A percentile compares a stretch with the other conserved stretches of the same genome.
These are phyloP conservation scores for Drosophila aff. DNA, from an alignment of 1,140 invertebrate species.

Conservation along the genomic window DNA sequence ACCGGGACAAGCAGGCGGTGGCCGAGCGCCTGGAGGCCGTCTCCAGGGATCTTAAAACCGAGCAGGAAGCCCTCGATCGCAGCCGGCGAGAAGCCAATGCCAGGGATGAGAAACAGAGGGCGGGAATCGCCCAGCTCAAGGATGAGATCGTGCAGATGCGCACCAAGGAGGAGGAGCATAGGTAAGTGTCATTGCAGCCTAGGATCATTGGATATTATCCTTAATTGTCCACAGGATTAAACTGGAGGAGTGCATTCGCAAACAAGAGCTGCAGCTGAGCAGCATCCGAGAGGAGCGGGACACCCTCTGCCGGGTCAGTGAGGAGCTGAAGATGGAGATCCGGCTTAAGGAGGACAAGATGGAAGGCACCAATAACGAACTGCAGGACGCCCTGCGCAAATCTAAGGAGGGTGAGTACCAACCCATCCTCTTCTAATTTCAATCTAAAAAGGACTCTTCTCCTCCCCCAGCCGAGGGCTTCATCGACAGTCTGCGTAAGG, in stretches of 20 bases:
- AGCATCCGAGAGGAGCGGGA: constrained; percentile 91
- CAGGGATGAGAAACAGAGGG: constrained; percentile 90
- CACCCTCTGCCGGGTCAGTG: constrained; percentile 88
- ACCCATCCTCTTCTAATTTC: rapidly evolving
- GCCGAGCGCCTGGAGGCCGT: constrained; percentile 90
- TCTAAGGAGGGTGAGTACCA: constrained; percentile 89
- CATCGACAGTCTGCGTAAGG: constrained; percentile 91
- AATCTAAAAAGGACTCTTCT: neutral
- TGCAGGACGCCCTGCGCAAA: constrained; percentile 91
- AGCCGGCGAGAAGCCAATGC: constrained; percentile 89
- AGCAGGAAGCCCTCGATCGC: constrained; percentile 89
- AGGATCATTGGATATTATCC: neutral
- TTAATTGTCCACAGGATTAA: constrained; percentile 58
- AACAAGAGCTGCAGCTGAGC: constrained; percentile 89
- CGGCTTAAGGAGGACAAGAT: constrained; percentile 91
- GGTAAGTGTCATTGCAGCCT: constrained; percentile 82
- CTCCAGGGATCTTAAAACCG: constrained; percentile 89
- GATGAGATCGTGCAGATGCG: constrained; percentile 90
- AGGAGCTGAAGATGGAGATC: constrained; percentile 91
- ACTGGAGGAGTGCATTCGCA: constrained; percentile 90
- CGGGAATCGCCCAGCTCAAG: constrained; percentile 89
- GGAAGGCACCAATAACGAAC: constrained; percentile 89
- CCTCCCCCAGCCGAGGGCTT: constrained; percentile 89
- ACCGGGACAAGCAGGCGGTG: constrained; percentile 94
- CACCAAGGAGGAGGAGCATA: constrained; percentile 89